Base-by-base conservation (phyloP, 2,797 vertebrate genomes). In the Sebastiscus albofasciatus region DNA sequence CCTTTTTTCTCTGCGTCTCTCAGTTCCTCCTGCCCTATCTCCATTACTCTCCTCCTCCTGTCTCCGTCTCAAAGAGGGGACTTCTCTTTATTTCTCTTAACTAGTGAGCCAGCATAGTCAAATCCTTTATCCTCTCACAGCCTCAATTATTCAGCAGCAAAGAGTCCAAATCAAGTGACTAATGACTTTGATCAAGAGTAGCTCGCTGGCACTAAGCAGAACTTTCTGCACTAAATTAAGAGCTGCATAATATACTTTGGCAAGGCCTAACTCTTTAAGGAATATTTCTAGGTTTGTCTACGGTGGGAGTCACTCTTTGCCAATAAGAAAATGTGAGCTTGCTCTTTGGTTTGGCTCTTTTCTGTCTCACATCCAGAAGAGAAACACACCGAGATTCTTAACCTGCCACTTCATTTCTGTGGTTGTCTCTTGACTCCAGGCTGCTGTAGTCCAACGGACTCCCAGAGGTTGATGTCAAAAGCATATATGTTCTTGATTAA, bases 181-280 rank as follows among this genome's bases (percentile, higher is more conserved):
- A 94, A 94, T 94, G 92, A 90, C 92, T 94, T 92, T 94, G 93
- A 94, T 91, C 92, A 93, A 71, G 90, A 93, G 94, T 71, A 86
- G 90, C 91, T 87, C 69, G 71, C 88, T 90, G 93, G 90, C 89
- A 86, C 87, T 31, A 39, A 71, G 87, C 81, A 89, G 75, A 92
- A 92, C 85, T 89, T 88, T 81, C 82, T 80, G 83, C 91, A 87
- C 90, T 94, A 87, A 92, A 92, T 92, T 86, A 94, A 88, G 81
- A 77, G 90, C 84, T 72, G 89, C 59, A 80, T 89, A 81, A 92
- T 87, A 82, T 52, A 81, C 85, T 74, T 59, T 92, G 91, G 87
- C 84, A 66, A 56, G 74, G 79, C 72, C 71, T 27, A 46, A 70
- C 59, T 82, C 85, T 86, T 79, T 61, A 54, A 88, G 85, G 85